A percentile compares a stretch with the other conserved stretches of the same genome.
Evolutionary conservation across 2,797 vertebrate genomes (phyloP).

Genomic region (Hafferia zeledoni): DNA sequence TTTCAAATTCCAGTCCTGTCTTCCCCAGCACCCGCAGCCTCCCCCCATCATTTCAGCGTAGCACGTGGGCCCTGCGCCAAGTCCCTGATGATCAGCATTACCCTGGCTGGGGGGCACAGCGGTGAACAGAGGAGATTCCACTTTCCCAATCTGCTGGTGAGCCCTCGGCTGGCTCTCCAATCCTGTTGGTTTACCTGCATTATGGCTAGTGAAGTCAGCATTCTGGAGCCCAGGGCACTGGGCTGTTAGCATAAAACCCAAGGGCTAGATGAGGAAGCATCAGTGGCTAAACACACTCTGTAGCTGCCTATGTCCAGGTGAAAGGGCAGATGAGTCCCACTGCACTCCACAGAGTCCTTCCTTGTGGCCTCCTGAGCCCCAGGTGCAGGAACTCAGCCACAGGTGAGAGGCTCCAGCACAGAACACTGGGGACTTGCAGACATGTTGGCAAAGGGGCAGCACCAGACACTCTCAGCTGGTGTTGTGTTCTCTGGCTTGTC

Average conservation of each 20-base stretch:
- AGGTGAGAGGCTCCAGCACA: neutral
- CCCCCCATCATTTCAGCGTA: neutral
- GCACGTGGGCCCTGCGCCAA: neutral
- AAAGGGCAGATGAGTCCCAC: neutral
- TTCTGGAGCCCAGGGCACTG: fast-evolving
- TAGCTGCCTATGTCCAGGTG: neutral
- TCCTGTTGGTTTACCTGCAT: neutral
- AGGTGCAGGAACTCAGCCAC: neutral
- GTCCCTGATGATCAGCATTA: neutral
- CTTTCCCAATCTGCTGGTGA: neutral
- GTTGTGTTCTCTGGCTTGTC: neutral
- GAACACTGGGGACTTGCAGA: neutral
- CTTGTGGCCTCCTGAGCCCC: fast-evolving
- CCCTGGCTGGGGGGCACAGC: fast-evolving
- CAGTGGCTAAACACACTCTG: fast-evolving
- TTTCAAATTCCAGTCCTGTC: conserved; percentile 58
- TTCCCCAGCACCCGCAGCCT: neutral
- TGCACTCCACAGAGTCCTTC: neutral
- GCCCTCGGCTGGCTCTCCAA: neutral
- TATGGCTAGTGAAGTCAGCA: neutral
- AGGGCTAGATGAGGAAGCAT: neutral
- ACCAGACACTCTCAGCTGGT: neutral
- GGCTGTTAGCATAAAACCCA: neutral
- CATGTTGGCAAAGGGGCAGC: neutral
- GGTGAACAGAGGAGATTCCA: neutral